Evolutionary conservation across 2,113 vertebrate genomes (phyloP).

Genomic region (Struthio camelus): DNA sequence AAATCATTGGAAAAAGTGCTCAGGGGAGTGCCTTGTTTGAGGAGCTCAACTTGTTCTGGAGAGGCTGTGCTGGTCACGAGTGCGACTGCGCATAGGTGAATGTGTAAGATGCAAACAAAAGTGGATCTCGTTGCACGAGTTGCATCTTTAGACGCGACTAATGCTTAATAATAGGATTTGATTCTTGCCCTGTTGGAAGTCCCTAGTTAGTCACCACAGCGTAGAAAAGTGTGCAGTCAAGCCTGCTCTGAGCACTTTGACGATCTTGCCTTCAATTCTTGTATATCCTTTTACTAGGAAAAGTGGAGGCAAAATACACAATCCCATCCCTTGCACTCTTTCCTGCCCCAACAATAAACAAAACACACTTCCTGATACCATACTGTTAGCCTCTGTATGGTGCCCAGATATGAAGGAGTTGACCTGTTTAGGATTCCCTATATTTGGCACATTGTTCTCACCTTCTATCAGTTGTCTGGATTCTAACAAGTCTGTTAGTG

Average conservation of each 20-base stretch:
- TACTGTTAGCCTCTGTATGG: not conserved
- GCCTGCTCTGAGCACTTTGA: not conserved
- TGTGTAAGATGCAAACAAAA: not conserved
- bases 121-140: not conserved
- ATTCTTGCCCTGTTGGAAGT: not conserved
- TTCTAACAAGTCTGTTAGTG: not conserved
- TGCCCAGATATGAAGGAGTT: not conserved
- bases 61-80: not conserved
- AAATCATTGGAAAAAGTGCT: not conserved
- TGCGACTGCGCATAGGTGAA: not conserved
- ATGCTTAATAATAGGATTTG: conserved; percentile 23
- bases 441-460: not conserved
- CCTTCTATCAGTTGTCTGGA: not conserved
- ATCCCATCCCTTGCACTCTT: not conserved
- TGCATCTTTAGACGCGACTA: not conserved
- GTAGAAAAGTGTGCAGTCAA: not conserved
- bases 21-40: not conserved
- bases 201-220: not conserved
- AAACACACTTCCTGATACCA: fast-evolving
- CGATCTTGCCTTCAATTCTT: not conserved
- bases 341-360: not conserved
- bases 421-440: not conserved
- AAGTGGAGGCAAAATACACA: not conserved
- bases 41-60: not conserved
- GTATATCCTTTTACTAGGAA: not conserved